Evolutionary conservation across 2,113 vertebrate genomes (phyloP).

Genomic region (Pelecanoides urinatrix): DNA sequence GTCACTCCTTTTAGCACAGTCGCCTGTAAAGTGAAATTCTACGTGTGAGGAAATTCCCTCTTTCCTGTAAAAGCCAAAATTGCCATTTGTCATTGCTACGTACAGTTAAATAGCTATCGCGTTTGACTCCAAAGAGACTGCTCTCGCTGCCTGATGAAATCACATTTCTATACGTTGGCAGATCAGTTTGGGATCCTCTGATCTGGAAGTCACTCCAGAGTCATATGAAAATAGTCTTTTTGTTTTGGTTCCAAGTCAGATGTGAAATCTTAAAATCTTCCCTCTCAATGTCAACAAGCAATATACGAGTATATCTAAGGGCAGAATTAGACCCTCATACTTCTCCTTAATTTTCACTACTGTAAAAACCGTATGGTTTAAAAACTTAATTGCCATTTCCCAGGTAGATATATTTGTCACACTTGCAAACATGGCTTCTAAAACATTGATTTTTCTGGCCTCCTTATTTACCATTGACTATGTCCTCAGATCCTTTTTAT

Average conservation of each 20-base stretch:
- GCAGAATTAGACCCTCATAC: background rate
- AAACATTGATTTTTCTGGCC: background rate
- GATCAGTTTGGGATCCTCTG: background rate
- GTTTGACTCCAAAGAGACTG: background rate
- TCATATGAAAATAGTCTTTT: conserved; percentile 9
- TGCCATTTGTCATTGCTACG: background rate
- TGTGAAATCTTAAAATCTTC: background rate
- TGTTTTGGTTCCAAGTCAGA: conserved; percentile 12
- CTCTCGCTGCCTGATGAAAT: background rate
- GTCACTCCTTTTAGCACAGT: background rate
- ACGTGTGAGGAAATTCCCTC: background rate
- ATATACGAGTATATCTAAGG: background rate
- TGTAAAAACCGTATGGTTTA: background rate
- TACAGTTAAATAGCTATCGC: background rate
- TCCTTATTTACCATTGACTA: background rate
- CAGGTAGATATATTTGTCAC: background rate
- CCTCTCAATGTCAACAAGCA: background rate
- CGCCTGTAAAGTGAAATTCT: background rate
- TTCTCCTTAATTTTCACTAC: background rate
- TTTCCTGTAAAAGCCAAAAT: background rate
- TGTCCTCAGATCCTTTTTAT: background rate
- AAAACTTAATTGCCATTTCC: background rate
- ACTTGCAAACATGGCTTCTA: background rate
- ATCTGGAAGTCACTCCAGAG: conserved; percentile 5
- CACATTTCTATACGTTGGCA: background rate